These are phyloP conservation scores for Emydocephalus ijimae DNA, from an alignment of 2,113 vertebrate species.

Conservation along the genomic window DNA sequence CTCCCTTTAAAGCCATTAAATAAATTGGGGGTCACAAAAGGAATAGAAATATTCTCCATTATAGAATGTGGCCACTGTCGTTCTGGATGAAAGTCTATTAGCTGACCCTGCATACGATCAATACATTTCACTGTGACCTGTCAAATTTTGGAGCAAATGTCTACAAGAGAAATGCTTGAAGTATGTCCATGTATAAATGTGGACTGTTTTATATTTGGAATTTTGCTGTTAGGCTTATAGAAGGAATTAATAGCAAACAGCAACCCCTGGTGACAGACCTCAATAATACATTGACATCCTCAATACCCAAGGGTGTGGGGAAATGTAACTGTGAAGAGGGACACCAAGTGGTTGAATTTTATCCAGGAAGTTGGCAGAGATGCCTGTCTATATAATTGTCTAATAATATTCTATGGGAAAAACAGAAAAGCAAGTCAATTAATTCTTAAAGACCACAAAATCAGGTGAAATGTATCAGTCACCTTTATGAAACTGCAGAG, in stretches of 20 bases:
- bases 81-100: not conserved
- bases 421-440: not conserved
- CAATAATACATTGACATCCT: not conserved
- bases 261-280: slow-evolving; percentile 1
- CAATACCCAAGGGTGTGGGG: not conserved
- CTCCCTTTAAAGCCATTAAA: not conserved
- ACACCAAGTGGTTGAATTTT: not conserved
- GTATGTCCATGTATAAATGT: not conserved
- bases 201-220: not conserved
- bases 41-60: not conserved
- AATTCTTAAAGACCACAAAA: not conserved
- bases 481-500: not conserved
- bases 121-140: not conserved
- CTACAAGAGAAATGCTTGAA: not conserved
- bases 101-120: not conserved
- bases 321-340: not conserved
- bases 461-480: not conserved
- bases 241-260: slow-evolving; percentile 1
- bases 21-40: slow-evolving; percentile 1
- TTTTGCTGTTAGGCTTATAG: not conserved
- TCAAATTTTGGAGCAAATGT: not conserved
- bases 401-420: not conserved
- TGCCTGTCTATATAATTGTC: not conserved
- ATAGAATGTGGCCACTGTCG: not conserved
- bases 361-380: not conserved